Conservation (phyloP, 2,888 invertebrate species). For the Muschampia plurimacula region DNA sequence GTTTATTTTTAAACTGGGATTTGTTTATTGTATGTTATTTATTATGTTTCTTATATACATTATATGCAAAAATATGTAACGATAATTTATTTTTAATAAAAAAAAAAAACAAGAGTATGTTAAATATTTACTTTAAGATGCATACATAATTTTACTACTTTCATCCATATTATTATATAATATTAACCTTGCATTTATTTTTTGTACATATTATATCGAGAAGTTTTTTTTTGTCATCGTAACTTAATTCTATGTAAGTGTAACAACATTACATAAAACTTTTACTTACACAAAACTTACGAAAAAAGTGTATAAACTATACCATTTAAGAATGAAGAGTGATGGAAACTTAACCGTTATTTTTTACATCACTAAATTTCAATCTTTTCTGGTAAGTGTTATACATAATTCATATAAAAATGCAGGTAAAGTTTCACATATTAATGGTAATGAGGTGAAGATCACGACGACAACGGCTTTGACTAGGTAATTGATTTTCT, state of each 20-base stretch:
- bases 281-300: not conserved
- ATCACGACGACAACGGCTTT: slow-evolving; percentile 2
- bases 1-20: no score
- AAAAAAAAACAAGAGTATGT: no score
- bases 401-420: not conserved
- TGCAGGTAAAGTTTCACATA: not conserved
- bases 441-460: not conserved
- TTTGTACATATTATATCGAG: not conserved
- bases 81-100: no score
- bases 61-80: no score
- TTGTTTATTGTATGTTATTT: no score
- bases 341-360: not conserved
- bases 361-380: not conserved
- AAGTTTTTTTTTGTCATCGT: not conserved
- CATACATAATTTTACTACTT: no score
- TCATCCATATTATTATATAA: not conserved
- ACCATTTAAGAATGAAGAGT: not conserved
- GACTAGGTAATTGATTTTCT: not conserved
- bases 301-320: not conserved
- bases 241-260: not conserved
- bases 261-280: not conserved
- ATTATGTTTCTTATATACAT: no score
- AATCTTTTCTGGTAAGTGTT: not conserved
- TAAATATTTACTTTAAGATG: no score
- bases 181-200: not conserved